Base-by-base conservation (phyloP, 2,888 invertebrate species). In the Pogonocherus hispidulus region DNA sequence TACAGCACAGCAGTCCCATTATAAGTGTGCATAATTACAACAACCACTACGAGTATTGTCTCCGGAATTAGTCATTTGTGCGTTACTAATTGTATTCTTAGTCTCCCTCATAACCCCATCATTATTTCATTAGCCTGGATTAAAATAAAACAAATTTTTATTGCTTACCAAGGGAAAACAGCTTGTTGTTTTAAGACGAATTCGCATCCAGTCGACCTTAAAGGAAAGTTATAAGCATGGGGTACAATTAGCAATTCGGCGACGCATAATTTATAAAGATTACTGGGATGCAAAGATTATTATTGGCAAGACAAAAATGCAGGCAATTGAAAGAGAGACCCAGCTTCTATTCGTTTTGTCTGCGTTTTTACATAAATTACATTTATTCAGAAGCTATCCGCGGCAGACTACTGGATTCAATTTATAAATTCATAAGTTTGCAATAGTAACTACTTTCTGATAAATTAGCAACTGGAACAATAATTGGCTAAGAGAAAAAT, bases 1-100 rank as follows among this genome's bases (percentile, higher is more conserved):
- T 78, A 77, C 78, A 77, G 76, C 78, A 77, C 65, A 57, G 67
- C 66, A 65, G 79, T 80, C 80, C 82, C 84, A 84, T 84, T 84
- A 84, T 84, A 84, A 84, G 84, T 84, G 80, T 82, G 85, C 84
- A 85, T 85, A 85, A 85, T 85, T 84, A 84, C 83, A 81, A 83
- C 81, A 81, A 81, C 81, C 79, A 81, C 67, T 76, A 75, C 78
- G 77, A 78, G 80, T 77, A 84, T 84, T 84, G 83, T 84, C 83
- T 83, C 80, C 77, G 78, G 81, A 84, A 85, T 85, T 84, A 83
- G 83, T 84, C 84, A 84, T 85, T 85, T 84, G 83, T 83, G 84
- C 83, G 83, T 84, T 83, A 82, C 83, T 83, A 85, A 86, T 85
- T 84, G 81, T 81, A 81, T 81, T 81, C 83, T 82, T 83, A 83